phyloP scores from a whole-genome alignment of 2,888 invertebrate genomes.

The Drosophila mulleri region DNA sequence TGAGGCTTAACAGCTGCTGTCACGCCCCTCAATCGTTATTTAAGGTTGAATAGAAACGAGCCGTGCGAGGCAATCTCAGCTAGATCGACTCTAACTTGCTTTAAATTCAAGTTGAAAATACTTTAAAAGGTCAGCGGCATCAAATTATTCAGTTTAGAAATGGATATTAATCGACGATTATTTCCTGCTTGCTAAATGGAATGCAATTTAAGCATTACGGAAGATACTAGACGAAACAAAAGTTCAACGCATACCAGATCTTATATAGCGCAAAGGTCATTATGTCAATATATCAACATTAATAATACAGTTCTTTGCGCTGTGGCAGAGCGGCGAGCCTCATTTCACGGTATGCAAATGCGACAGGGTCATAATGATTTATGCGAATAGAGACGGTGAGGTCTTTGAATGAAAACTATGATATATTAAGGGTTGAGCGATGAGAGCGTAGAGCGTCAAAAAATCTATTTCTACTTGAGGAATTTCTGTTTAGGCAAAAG shows the following conservation, averaged over 20 bases:
- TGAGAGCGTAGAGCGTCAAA: too few species aligned
- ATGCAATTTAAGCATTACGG: conserved; percentile 53
- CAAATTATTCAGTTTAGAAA: conserved; percentile 22
- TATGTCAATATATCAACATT: conserved; percentile 67
- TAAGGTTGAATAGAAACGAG: background rate
- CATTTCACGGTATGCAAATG: conserved; percentile 34
- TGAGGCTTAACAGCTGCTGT: conserved; percentile 29
- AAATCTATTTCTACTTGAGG: background rate
- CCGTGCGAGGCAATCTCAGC: background rate
- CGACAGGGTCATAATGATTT: conserved; percentile 54
- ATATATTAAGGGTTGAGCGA: background rate
- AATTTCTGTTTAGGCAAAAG: conserved; percentile 7
- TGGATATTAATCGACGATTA: conserved; percentile 30
- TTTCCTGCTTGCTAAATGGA: conserved; percentile 46
- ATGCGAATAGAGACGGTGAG: conserved; percentile 1
- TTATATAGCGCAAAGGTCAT: conserved; percentile 75
- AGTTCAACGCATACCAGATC: conserved; percentile 23
- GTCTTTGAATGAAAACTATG: conserved; percentile 10
- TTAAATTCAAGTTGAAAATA: conserved; percentile 52
- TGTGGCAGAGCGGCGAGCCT: conserved; percentile 32
- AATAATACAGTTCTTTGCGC: conserved; percentile 21
- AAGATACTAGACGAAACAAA: conserved; percentile 40
- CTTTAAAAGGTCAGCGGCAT: conserved; percentile 57
- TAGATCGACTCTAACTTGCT: background rate
- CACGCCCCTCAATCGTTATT: background rate